These are phyloP conservation scores for Corythaeola cristata DNA, from an alignment of 2,113 vertebrate genomes.

Conservation along the genomic window DNA sequence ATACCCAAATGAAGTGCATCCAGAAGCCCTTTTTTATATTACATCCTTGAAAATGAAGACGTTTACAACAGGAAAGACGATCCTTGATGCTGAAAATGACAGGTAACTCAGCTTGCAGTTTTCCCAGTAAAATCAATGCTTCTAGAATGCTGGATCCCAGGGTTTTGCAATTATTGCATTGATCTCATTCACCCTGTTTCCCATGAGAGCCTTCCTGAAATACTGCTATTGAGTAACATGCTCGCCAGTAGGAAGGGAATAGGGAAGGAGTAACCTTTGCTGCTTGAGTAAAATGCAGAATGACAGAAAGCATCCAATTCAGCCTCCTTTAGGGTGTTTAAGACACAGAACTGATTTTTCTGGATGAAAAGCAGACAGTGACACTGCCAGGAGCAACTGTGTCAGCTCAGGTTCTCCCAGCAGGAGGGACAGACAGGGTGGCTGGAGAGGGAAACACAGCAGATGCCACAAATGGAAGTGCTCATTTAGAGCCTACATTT, in stretches of 20 bases:
- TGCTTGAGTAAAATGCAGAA: slow-evolving; percentile 11
- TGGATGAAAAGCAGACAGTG: slow-evolving; percentile 40
- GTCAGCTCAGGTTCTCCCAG: slow-evolving; percentile 36
- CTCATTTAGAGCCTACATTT: neutral
- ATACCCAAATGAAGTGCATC: neutral
- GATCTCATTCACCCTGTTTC: neutral
- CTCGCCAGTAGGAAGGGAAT: neutral
- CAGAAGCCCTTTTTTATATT: neutral
- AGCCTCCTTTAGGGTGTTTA: slow-evolving; percentile 18
- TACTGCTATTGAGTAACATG: neutral
- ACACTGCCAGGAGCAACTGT: slow-evolving; percentile 12
- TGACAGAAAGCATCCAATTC: slow-evolving; percentile 25
- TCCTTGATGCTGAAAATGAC: neutral
- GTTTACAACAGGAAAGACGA: neutral
- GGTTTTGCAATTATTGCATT: neutral
- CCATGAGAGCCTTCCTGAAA: neutral
- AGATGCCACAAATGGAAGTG: neutral
- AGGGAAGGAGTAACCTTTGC: neutral
- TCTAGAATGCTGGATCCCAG: neutral
- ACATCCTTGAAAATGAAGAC: neutral
- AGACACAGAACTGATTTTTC: slow-evolving; percentile 28
- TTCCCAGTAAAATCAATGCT: neutral
- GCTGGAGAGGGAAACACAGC: neutral
- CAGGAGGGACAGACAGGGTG: neutral
- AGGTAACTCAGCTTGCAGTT: neutral